Base-by-base conservation (phyloP, 2,113 vertebrate species). In the Tyto alba region DNA sequence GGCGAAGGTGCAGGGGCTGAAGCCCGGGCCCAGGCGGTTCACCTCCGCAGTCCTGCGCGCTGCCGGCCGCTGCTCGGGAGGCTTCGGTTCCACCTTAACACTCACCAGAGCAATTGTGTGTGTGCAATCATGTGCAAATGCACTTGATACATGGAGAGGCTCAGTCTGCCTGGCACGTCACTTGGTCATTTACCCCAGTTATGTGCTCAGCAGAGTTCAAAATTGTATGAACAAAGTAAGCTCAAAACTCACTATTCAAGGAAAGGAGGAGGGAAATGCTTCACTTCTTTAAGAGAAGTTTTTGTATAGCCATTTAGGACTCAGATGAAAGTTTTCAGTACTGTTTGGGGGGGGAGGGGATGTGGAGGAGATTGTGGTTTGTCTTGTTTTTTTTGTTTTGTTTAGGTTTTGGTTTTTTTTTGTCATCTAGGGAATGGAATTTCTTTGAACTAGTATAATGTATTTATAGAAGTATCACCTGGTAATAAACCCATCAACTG, bases 61-160 rank as follows among this genome's bases (percentile, higher is more conserved):
- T 9, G 18, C 40, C 52, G 2, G 77, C 7, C 2, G 23, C 2
- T 13, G 34, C 55, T 32, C 25, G 1, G 21, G 1, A 14, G 43
- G 0, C 29, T 8, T 10, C 7, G 0, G 22, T 6, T 30, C 67
- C 74, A 6, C 90, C 67, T 68, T 56, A 45, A 20, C 40, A 0
- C 7, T 52, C 4, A 8, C 23, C 4, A 30, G 53, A 1, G 45
- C 32, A 0, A 3, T 11, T 41, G 77, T 88, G 63, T 11, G 0
- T 53, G 85, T 18, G 76, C 82, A 5, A 56, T 59, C 79, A 18
- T 76, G 59, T 59, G 90, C 47, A 2, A 85, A 45, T 3, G 57
- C 86, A 0, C 27, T 84, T 4, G 56, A 25, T 50, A 1, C 45
- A 8, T 2, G 73, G 26, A 63, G 73, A 34, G 6, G 5, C 41